Conservation (phyloP, 1,140 invertebrate genomes). For the Sminthurinus signatus region DNA sequence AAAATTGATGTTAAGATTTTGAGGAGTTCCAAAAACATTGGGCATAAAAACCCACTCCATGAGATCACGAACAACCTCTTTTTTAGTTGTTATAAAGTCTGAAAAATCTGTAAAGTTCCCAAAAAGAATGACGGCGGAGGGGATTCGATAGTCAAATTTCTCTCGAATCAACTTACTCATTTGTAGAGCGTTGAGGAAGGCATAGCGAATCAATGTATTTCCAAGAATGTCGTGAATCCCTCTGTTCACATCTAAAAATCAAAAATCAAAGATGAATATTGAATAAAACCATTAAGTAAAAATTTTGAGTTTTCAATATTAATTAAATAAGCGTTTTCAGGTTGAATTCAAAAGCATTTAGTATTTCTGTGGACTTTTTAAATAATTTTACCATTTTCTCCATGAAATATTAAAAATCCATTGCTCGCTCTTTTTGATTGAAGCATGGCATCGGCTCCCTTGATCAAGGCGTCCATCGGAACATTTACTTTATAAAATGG, state of each 20-base stretch:
- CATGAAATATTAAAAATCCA: slow-evolving; percentile 38
- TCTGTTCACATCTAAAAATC: slow-evolving; percentile 27
- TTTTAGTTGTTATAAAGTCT: slow-evolving; percentile 24
- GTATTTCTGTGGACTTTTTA: neutral
- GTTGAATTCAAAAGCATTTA: neutral
- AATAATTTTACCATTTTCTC: slow-evolving; percentile 21
- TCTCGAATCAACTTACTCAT: slow-evolving; percentile 31
- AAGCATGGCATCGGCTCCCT: slow-evolving; percentile 30
- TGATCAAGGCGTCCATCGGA: slow-evolving; percentile 27
- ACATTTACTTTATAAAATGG: slow-evolving; percentile 36
- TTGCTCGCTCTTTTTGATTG: slow-evolving; percentile 30
- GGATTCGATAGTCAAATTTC: slow-evolving; percentile 40
- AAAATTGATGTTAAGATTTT: slow-evolving; percentile 33
- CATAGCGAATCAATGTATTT: slow-evolving; percentile 37
- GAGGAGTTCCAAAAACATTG: slow-evolving; percentile 20
- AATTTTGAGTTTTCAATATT: neutral
- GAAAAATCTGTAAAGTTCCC: slow-evolving; percentile 22
- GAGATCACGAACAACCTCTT: slow-evolving; percentile 22
- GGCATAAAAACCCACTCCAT: slow-evolving; percentile 38
- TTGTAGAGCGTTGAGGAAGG: slow-evolving; percentile 28
- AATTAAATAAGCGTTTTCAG: neutral
- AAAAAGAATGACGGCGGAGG: slow-evolving; percentile 34
- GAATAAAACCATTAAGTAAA: neutral
- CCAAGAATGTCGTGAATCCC: slow-evolving; percentile 36
- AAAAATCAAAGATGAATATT: neutral